Base-by-base conservation (phyloP, 2,113 vertebrate species). In the Bujurquina vittata region DNA sequence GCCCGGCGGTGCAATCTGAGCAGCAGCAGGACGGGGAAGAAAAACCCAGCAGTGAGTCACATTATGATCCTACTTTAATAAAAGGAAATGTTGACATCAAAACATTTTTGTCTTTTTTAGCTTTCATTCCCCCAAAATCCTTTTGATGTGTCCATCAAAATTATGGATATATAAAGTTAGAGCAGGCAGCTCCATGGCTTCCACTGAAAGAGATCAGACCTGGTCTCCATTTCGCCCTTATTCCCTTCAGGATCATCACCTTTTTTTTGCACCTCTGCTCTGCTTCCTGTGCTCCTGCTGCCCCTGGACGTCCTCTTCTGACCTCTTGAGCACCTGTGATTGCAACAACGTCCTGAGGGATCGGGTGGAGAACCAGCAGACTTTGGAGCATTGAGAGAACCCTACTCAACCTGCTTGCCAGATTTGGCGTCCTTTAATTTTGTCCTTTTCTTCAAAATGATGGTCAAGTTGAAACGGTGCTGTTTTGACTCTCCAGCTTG, bases 21-120 rank as follows among this genome's bases (percentile, higher is more conserved):
- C 83, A 72, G 59, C 58, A 1, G 43, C 75, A 89, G 57, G 63
- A 84, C 2, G 52, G 72, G 1, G 26, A n/a, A n/a, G 65, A 87
- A 6, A 40, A 54, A 20, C 61, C 59, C 77, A 58, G 17, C 75
- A 89, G 94, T 94, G 31, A 89, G 94, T 91, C 54, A 5, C 33
- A 14, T 22, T 15, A 26, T 29, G 29, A 59, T 43, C 22, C 0
- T 59, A 23, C 65, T 0, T 43, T 65, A 65, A 2, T 43, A 37
- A 37, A 10, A 37, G 35, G 35, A 37, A 37, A 37, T 37, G 9
- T 3, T 37, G 35, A 37, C 35, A 33, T 33, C 33, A 37, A 37
- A 37, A 37, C 8, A 37, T 37, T 8, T 8, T 37, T 37, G 8
- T 33, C 31, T 33, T 6, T 6, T 26, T 26, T 26, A 26, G 26